phyloP scores from a whole-genome alignment of 2,797 vertebrate species.

The Silurus lanzhouensis region DNA sequence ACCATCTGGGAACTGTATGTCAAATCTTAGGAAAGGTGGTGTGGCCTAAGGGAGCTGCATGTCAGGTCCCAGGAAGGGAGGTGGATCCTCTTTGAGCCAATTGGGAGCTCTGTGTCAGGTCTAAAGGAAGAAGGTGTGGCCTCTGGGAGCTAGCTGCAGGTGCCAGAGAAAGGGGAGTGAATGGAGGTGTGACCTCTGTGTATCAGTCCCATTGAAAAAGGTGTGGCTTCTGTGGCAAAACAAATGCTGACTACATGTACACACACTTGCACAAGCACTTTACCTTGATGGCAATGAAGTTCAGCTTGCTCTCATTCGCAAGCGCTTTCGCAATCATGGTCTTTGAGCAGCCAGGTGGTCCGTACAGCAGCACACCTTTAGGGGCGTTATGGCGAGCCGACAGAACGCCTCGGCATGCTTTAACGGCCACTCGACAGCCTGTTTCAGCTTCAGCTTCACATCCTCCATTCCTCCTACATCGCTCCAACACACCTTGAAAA shows the following conservation, averaged over 20 bases:
- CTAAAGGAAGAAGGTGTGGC: background rate
- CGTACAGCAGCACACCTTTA: constrained; percentile 91
- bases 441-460: constrained; percentile 91
- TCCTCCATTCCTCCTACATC: constrained; percentile 93
- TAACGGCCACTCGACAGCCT: constrained; percentile 95
- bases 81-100: background rate
- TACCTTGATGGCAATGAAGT: constrained; percentile 95
- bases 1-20: background rate
- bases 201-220: background rate
- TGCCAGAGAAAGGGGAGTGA: too few relatives aligned
- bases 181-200: background rate
- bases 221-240: background rate
- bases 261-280: constrained; percentile 1
- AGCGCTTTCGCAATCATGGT: constrained; percentile 97
- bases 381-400: constrained; percentile 93
- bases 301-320: constrained; percentile 92
- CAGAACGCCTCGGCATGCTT: constrained; percentile 88
- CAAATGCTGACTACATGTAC: background rate
- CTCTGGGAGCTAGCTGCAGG: background rate
- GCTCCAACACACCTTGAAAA: constrained; percentile 86
- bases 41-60: background rate
- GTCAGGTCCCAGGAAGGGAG: background rate
- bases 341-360: constrained; percentile 96
- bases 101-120: background rate
- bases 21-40: background rate